A percentile compares a stretch with the other conserved stretches of the same genome.
Evolutionary conservation across 2,113 vertebrate species (phyloP).

Genomic region (Trochalopteron elliotii): DNA sequence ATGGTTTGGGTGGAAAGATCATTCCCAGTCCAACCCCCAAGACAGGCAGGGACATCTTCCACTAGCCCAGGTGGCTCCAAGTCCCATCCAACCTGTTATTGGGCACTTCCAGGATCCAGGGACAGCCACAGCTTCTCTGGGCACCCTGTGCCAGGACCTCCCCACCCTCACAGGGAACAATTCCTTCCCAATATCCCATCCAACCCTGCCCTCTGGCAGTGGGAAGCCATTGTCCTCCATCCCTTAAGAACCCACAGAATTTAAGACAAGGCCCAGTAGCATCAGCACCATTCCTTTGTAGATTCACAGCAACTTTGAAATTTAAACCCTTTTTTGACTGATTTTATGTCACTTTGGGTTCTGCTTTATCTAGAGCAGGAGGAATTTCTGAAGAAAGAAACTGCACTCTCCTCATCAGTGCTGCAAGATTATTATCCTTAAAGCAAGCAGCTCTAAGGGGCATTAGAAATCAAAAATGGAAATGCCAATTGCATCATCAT

Average conservation of each 20-base stretch:
- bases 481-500: not conserved
- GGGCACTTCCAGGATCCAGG: not conserved
- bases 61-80: accelerated
- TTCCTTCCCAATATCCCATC: not conserved
- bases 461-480: not conserved
- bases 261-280: not conserved
- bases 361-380: not conserved
- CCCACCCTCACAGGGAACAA: accelerated
- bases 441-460: not conserved
- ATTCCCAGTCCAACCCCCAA: not conserved
- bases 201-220: accelerated
- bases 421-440: not conserved
- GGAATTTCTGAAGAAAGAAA: not conserved
- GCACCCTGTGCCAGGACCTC: not conserved
- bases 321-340: not conserved
- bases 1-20: not conserved
- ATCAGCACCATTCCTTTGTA: not conserved
- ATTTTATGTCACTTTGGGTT: not conserved
- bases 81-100: accelerated
- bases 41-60: not conserved
- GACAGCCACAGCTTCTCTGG: not conserved
- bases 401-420: not conserved
- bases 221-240: not conserved
- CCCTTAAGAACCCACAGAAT: not conserved
- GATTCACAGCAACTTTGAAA: not conserved